Evolutionary conservation across 2,113 vertebrate species (phyloP).

Genomic region (Tragulus kanchil): DNA sequence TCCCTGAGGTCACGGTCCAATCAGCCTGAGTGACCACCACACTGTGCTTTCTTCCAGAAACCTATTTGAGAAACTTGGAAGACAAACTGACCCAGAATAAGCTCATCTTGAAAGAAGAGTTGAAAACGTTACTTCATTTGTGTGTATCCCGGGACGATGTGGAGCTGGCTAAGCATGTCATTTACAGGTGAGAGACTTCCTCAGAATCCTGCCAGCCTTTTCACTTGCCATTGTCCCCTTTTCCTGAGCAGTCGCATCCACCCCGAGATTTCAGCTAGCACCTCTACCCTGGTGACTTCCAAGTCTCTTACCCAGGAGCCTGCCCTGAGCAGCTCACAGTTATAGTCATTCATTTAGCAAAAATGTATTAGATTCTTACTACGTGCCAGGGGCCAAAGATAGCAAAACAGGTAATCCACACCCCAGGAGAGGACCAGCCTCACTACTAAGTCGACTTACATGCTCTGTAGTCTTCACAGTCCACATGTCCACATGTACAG

Average conservation of each 20-base stretch:
- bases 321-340: not conserved
- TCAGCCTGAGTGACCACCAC: not conserved
- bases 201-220: not conserved
- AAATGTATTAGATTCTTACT: not conserved
- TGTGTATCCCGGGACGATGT: conserved; percentile 92
- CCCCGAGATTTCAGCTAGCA: not conserved
- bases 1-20: not conserved
- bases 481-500: not conserved
- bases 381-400: not conserved
- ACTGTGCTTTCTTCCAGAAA: conserved; percentile 87
- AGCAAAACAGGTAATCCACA: not conserved
- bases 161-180: conserved; percentile 90
- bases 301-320: not conserved
- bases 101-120: conserved; percentile 90
- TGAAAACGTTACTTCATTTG: conserved; percentile 93
- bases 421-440: not conserved
- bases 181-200: conserved; percentile 89
- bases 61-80: conserved; percentile 89
- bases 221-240: not conserved
- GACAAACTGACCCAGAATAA: conserved; percentile 91
- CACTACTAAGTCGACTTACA: not conserved
- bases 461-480: not conserved
- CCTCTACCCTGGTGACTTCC: not conserved
- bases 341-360: not conserved
- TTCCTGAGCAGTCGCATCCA: not conserved